phyloP scores from a whole-genome alignment of 2,113 vertebrate genomes.

The Gavialis gangeticus region DNA sequence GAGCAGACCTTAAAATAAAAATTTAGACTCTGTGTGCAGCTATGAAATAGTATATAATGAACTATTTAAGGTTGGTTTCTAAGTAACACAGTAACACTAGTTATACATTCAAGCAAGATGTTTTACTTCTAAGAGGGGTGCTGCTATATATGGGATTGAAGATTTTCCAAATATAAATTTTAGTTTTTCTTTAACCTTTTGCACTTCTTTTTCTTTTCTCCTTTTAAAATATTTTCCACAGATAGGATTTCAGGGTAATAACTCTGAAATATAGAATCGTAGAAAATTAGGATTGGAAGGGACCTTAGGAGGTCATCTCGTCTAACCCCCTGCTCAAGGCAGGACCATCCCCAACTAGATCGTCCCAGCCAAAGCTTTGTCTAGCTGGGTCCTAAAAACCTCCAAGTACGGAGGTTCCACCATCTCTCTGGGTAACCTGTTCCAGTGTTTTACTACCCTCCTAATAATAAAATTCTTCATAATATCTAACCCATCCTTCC shows the following conservation, averaged over 20 bases:
- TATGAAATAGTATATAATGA: background rate
- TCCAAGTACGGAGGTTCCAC: no score
- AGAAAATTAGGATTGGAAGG: no score
- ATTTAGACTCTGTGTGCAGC: background rate
- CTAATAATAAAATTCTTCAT: no score
- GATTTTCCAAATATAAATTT: background rate
- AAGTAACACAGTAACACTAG: background rate
- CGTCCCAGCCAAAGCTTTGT: no score
- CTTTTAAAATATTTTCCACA: background rate
- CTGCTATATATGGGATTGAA: background rate
- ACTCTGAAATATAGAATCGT: background rate
- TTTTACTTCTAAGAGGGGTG: background rate
- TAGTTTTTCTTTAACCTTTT: background rate
- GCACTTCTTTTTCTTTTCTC: background rate
- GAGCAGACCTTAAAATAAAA: conserved; percentile 11
- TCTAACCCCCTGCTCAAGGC: no score
- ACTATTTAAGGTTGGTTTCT: background rate
- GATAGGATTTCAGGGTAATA: background rate
- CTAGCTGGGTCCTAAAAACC: no score
- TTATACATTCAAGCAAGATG: background rate
- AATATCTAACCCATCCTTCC: no score
- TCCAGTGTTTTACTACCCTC: no score
- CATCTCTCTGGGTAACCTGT: no score
- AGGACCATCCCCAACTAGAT: no score
- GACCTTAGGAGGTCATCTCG: no score